These are phyloP conservation scores for Gibbula magus DNA, from an alignment of 2,888 invertebrate genomes.

Conservation along the genomic window DNA sequence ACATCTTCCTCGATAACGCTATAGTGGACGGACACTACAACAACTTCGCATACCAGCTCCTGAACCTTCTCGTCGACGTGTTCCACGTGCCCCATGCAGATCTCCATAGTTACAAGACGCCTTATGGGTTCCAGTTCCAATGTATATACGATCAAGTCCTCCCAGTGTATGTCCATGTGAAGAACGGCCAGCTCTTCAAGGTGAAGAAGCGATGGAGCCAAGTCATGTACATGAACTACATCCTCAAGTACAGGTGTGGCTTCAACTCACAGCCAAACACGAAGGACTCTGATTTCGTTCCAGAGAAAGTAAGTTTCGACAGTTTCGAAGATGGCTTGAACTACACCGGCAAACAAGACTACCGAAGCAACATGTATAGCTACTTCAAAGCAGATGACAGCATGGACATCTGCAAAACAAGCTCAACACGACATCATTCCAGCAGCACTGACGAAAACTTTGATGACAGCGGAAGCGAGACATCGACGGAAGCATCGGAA, in stretches of 20 bases:
- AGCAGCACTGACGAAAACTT: conserved; percentile 8
- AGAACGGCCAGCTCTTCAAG: conserved; percentile 45
- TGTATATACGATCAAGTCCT: conserved; percentile 40
- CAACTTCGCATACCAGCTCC: conserved; percentile 38
- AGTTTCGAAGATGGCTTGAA: not conserved
- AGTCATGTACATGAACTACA: conserved; percentile 56
- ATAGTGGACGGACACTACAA: conserved; percentile 35
- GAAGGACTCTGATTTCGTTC: not conserved
- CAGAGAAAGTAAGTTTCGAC: not conserved
- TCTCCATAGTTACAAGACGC: conserved; percentile 39
- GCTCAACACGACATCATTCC: not conserved
- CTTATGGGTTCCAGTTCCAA: conserved; percentile 48
- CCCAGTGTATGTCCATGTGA: conserved; percentile 49
- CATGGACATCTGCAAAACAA: not conserved
- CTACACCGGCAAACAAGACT: not conserved
- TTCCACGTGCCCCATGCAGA: conserved; percentile 32
- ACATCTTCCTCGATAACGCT: conserved; percentile 51
- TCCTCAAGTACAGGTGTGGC: conserved; percentile 44
- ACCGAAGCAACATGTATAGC: not conserved
- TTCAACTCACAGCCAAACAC: not conserved
- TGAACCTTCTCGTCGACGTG: conserved; percentile 35
- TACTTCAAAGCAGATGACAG: not conserved
- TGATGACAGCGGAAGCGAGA: conserved; percentile 35
- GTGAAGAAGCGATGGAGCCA: conserved; percentile 53
- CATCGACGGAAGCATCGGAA: conserved; percentile 27